Base-by-base conservation (phyloP, 2,797 vertebrate species). In the Atherinosoma microstoma region DNA sequence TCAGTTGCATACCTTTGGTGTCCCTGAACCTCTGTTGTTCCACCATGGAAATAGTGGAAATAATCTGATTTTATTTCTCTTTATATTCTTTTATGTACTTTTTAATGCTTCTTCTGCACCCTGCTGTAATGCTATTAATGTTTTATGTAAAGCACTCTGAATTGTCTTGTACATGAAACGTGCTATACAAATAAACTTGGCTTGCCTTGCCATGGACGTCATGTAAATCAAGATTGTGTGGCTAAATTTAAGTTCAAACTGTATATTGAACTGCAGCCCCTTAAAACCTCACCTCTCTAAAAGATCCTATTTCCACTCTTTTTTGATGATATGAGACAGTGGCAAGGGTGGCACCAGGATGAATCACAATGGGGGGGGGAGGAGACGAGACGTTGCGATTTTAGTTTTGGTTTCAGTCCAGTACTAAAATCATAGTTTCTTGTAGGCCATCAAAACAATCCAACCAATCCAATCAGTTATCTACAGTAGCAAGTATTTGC, bases 401-500 rank as follows among this genome's bases (percentile, higher is more conserved):
- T 7, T 54, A 3, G 22, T 12, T 22, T 27, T 27, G 49, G 38
- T 42, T 42, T 42, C 38, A 42, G 38, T 42, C 5, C 15, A 42
- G 38, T 42, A 42, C 38, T 16, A 2, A 38, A 4, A 42, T 42
- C 38, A 36, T 10, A 8, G 35, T 36, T 36, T 42, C 38, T 42
- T 16, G 16, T 45, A 2, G 47, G 3, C 47, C n/a, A 22, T 49
- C 20, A 62, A 24, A 13, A 20, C 42, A 45, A 77, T 64, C 24
- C 1, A 18, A 34, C 73, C 53, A 63, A 60, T 54, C 27, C 5
- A 62, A 64, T 65, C 27, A 65, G 29, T n/a, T 20, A 4, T 65
- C 53, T 29, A 20, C 56, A 36, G 51, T 60, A 60, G 53, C 38
- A 61, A 76, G 62, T 63, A 70, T 59, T 58, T 18, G 16, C 16